Conservation (phyloP, 1,140 invertebrate genomes). For the Solenopsis invicta region DNA sequence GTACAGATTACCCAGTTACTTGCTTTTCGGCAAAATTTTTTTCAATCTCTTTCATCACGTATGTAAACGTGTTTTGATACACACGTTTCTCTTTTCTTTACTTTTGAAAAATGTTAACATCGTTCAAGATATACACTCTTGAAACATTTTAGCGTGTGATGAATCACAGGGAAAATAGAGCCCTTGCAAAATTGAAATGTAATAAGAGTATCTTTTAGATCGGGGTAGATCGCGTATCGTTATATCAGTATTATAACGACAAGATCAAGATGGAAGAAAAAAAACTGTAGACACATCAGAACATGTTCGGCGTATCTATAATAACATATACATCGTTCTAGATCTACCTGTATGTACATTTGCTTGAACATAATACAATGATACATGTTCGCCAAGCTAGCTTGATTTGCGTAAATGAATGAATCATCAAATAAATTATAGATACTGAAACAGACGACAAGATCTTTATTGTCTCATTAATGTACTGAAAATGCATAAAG, state of each 20-base stretch:
- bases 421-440: slow-evolving; percentile 50
- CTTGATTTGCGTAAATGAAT: slow-evolving; percentile 52
- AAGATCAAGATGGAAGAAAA: not conserved
- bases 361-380: slow-evolving; percentile 35
- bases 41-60: not conserved
- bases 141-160: slow-evolving; percentile 20
- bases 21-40: slow-evolving; percentile 42
- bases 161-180: slow-evolving; percentile 12
- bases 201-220: slow-evolving; percentile 45
- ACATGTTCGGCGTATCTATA: slow-evolving; percentile 39
- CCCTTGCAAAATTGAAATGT: slow-evolving; percentile 36
- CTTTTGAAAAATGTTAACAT: not conserved
- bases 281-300: slow-evolving; percentile 33
- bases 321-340: slow-evolving; percentile 42
- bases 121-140: not conserved
- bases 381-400: slow-evolving; percentile 28
- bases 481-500: slow-evolving; percentile 42
- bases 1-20: slow-evolving; percentile 50
- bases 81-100: not conserved
- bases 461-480: slow-evolving; percentile 40
- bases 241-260: slow-evolving; percentile 47
- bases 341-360: slow-evolving; percentile 56
- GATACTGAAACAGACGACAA: slow-evolving; percentile 34
- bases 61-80: not conserved
- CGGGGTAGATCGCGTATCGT: slow-evolving; percentile 30